Evolutionary conservation across 2,888 invertebrate species (phyloP).

Genomic region (Zygogramma bicolorata): DNA sequence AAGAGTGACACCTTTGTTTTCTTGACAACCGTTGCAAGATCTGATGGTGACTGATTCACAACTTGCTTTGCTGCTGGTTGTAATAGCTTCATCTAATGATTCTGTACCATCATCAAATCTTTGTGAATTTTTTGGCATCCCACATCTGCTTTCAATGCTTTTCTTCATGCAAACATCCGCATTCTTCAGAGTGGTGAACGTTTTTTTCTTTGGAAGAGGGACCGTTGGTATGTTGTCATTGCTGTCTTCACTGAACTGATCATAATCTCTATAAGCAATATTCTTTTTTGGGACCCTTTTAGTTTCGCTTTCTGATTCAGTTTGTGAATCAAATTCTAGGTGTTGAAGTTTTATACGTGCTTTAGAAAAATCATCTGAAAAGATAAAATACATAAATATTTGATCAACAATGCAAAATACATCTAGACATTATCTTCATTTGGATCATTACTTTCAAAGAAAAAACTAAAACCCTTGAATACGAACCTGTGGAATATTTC

Average conservation of each 20-base stretch:
- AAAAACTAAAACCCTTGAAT: neutral
- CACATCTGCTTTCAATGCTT: neutral
- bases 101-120: no score
- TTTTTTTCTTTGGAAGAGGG: neutral
- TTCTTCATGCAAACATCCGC: neutral
- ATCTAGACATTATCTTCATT: neutral
- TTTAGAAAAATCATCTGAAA: neutral
- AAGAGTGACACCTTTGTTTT: no score
- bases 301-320: neutral
- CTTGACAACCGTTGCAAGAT: no score
- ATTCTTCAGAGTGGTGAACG: neutral
- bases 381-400: neutral
- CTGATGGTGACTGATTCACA: neutral
- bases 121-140: neutral
- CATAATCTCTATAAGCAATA: neutral
- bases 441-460: neutral
- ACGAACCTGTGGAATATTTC: neutral
- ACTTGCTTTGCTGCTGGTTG: neutral
- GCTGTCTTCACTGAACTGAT: no score
- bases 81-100: neutral
- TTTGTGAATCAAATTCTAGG: neutral
- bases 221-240: neutral
- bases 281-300: neutral
- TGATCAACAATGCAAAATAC: neutral
- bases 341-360: neutral